Conservation (phyloP, 2,797 vertebrate genomes). For the Xenentodon cancila region DNA sequence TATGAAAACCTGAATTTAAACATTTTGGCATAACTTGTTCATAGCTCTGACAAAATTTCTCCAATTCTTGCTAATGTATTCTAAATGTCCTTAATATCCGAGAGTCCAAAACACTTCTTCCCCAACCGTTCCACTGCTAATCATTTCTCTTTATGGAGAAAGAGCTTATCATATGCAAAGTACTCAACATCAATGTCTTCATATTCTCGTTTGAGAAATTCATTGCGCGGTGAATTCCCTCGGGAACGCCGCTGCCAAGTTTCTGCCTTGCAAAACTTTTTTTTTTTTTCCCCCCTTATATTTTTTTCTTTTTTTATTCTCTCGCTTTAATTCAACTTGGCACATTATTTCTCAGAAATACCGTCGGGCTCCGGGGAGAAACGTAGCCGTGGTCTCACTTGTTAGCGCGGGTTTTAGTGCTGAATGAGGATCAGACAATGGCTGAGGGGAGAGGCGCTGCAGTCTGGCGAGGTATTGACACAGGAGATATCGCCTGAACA, state of each 20-base stretch:
- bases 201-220: constrained; percentile 80
- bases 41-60: constrained; percentile 50
- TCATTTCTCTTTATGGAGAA: constrained; percentile 75
- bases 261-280: constrained; percentile 78
- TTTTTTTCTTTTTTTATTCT: constrained; percentile 54
- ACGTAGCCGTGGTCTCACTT: constrained; percentile 82
- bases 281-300: constrained; percentile 28
- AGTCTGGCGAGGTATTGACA: constrained; percentile 82
- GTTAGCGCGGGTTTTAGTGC: constrained; percentile 81
- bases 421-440: constrained; percentile 85
- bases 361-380: constrained; percentile 76
- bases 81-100: constrained; percentile 70
- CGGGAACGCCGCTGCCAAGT: constrained; percentile 74
- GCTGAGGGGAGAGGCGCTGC: constrained; percentile 75
- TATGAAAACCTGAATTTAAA: constrained; percentile 46
- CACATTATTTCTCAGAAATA: constrained; percentile 80
- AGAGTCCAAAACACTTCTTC: constrained; percentile 53
- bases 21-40: constrained; percentile 51
- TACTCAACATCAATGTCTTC: constrained; percentile 77
- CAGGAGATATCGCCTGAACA: constrained; percentile 84
- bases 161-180: constrained; percentile 79
- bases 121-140: constrained; percentile 69
- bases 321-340: constrained; percentile 84
- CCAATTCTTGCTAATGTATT: constrained; percentile 52
- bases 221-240: constrained; percentile 76